A percentile compares a stretch with the other conserved stretches of the same genome.
Conservation (phyloP, 2,797 vertebrate genomes). For the Pangasius larnaudii region DNA sequence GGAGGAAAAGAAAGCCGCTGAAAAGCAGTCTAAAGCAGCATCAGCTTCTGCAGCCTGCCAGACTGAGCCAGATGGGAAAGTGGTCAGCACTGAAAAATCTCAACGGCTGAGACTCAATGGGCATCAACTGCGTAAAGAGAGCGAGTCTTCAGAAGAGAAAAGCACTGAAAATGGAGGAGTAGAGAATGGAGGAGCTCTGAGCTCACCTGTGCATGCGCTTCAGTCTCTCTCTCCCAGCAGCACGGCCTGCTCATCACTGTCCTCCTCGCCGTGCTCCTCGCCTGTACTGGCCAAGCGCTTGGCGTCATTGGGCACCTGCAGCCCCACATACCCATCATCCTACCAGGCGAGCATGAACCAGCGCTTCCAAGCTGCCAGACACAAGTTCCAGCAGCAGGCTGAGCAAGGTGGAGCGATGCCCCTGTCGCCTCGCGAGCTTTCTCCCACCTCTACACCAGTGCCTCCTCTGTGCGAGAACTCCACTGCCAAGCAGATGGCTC, state of each 20-base stretch:
- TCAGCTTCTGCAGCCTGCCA: slow-evolving; percentile 78
- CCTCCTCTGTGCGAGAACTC: slow-evolving; percentile 84
- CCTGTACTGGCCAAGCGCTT: slow-evolving; percentile 88
- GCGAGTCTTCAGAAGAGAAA: slow-evolving; percentile 65
- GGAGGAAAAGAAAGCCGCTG: slow-evolving; percentile 54
- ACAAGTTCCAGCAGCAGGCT: slow-evolving; percentile 94
- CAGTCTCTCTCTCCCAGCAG: slow-evolving; percentile 85
- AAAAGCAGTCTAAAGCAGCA: slow-evolving; percentile 47
- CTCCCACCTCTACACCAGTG: slow-evolving; percentile 85
- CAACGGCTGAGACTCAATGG: slow-evolving; percentile 72
- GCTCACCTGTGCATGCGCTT: slow-evolving; percentile 65
- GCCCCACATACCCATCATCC: slow-evolving; percentile 86
- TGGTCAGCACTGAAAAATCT: slow-evolving; percentile 56
- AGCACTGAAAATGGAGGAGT: slow-evolving; percentile 69
- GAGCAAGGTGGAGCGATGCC: slow-evolving; percentile 87
- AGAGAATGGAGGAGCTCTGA: slow-evolving; percentile 78
- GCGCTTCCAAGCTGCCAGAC: slow-evolving; percentile 93
- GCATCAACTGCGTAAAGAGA: slow-evolving; percentile 66
- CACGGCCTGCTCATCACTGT: slow-evolving; percentile 92
- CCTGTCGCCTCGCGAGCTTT: slow-evolving; percentile 88
- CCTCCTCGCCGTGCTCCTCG: slow-evolving; percentile 92
- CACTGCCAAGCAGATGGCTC: slow-evolving; percentile 92
- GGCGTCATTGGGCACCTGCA: slow-evolving; percentile 78
- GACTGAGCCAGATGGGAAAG: slow-evolving; percentile 77
- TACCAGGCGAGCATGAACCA: slow-evolving; percentile 96